These are phyloP conservation scores for Cydia amplana DNA, from an alignment of 1,140 invertebrate species.

Conservation along the genomic window DNA sequence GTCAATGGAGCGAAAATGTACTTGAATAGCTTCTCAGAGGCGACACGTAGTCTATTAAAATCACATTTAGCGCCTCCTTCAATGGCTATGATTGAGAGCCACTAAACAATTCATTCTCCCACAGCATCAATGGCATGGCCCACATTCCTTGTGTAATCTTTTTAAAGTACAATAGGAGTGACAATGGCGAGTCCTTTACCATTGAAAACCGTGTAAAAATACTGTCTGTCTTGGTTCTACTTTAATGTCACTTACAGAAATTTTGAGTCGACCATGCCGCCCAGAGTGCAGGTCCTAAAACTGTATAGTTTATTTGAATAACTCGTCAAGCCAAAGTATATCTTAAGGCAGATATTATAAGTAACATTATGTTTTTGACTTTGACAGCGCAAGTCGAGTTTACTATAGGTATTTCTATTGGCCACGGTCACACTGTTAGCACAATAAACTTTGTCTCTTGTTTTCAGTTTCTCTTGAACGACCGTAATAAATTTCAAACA, in stretches of 20 bases:
- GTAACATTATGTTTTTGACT: slow-evolving; percentile 35
- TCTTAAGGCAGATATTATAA: slow-evolving; percentile 34
- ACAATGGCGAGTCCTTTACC: slow-evolving; percentile 62
- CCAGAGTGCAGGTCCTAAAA: slow-evolving; percentile 49
- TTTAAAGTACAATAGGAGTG: slow-evolving; percentile 65
- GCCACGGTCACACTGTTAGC: slow-evolving; percentile 56
- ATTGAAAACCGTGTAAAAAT: slow-evolving; percentile 64
- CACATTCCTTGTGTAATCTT: slow-evolving; percentile 75
- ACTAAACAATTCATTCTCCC: slow-evolving; percentile 73
- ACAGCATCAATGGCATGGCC: slow-evolving; percentile 68
- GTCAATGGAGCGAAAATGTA: slow-evolving; percentile 67
- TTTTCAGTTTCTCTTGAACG: slow-evolving; percentile 46
- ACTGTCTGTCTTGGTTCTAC: slow-evolving; percentile 58
- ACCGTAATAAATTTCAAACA: slow-evolving; percentile 69
- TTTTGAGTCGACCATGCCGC: slow-evolving; percentile 61
- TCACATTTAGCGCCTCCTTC: slow-evolving; percentile 71
- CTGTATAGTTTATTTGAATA: slow-evolving; percentile 16
- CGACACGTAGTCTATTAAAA: slow-evolving; percentile 77
- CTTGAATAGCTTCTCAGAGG: slow-evolving; percentile 67
- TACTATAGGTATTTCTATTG: slow-evolving; percentile 61
- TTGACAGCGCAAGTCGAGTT: slow-evolving; percentile 30
- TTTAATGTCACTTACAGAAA: slow-evolving; percentile 71
- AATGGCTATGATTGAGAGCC: slow-evolving; percentile 75
- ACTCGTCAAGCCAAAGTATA: slow-evolving; percentile 30
- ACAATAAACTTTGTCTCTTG: slow-evolving; percentile 58